Evolutionary conservation across 1,140 invertebrate genomes (phyloP).

Genomic region (Galendromus occidentalis): DNA sequence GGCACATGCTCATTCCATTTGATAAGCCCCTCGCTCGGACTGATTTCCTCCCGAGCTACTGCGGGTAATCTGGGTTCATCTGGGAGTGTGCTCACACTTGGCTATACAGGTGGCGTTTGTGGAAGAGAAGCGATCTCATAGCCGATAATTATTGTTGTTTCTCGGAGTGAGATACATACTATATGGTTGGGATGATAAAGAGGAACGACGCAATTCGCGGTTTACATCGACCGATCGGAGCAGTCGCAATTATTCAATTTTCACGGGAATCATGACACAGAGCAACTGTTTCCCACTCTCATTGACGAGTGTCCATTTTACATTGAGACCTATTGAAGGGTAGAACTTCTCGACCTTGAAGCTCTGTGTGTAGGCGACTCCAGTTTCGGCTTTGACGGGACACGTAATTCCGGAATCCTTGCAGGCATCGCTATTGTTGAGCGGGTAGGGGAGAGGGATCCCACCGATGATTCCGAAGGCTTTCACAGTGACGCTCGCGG

Average conservation of each 20-base stretch:
- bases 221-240: too few relatives aligned
- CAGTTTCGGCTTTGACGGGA: constrained; percentile 37
- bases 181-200: too few relatives aligned
- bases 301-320: constrained; percentile 48
- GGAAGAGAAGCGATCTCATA: too few relatives aligned
- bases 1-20: too few relatives aligned
- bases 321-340: constrained; percentile 38
- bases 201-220: too few relatives aligned
- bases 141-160: too few relatives aligned
- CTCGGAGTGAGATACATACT: too few relatives aligned
- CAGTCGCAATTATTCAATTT: constrained; percentile 9
- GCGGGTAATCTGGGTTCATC: too few relatives aligned
- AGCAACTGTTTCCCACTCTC: constrained; percentile 38
- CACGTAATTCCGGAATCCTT: constrained; percentile 39
- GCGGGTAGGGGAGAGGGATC: constrained; percentile 44
- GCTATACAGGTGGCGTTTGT: too few relatives aligned
- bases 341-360: constrained; percentile 40
- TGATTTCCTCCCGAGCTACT: too few relatives aligned
- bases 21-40: too few relatives aligned
- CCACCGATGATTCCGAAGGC: constrained; percentile 42
- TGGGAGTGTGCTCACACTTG: too few relatives aligned
- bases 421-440: constrained; percentile 46
- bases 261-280: constrained; percentile 39
- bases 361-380: constrained; percentile 37
- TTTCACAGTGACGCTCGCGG: background rate